Percentiles rank a stretch among this genome's conserved stretches.
phyloP scores from a whole-genome alignment of 2,888 invertebrate species.

The Microctonus hyperodae region DNA sequence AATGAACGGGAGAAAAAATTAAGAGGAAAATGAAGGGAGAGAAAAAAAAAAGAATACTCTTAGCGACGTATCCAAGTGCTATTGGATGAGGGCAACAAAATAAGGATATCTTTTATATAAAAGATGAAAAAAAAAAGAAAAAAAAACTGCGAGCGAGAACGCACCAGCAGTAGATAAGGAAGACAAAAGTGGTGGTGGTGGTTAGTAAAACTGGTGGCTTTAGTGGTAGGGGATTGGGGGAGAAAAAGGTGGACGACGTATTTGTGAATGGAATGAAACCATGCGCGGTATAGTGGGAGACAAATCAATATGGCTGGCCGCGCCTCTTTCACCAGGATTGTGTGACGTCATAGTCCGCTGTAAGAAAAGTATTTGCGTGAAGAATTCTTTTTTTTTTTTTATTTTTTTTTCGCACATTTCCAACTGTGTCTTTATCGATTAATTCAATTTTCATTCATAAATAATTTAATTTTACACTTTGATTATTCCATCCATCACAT shows the following conservation, averaged over 20 bases:
- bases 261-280: constrained; percentile 53
- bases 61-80: background rate
- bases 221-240: background rate
- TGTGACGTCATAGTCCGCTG: constrained; percentile 47
- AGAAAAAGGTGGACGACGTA: constrained; percentile 41
- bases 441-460: background rate
- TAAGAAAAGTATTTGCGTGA: constrained; percentile 11
- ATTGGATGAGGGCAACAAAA: constrained; percentile 32
- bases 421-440: too few species aligned
- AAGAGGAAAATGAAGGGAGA: background rate
- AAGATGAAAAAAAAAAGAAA: background rate
- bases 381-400: background rate
- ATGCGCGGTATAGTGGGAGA: constrained; percentile 44
- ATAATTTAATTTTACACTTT: too few species aligned
- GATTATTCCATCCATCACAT: too few species aligned
- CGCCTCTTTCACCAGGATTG: constrained; percentile 50
- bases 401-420: background rate
- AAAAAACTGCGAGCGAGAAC: background rate
- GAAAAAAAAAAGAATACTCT: background rate
- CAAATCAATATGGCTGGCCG: constrained; percentile 55
- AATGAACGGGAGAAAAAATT: background rate
- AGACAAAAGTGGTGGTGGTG: background rate
- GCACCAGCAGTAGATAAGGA: background rate
- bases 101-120: too few species aligned
- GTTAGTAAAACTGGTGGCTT: background rate